A percentile compares a stretch with the other conserved stretches of the same genome.
Evolutionary conservation across 1,140 invertebrate species (phyloP).

Genomic region (Anoplophora glabripennis): DNA sequence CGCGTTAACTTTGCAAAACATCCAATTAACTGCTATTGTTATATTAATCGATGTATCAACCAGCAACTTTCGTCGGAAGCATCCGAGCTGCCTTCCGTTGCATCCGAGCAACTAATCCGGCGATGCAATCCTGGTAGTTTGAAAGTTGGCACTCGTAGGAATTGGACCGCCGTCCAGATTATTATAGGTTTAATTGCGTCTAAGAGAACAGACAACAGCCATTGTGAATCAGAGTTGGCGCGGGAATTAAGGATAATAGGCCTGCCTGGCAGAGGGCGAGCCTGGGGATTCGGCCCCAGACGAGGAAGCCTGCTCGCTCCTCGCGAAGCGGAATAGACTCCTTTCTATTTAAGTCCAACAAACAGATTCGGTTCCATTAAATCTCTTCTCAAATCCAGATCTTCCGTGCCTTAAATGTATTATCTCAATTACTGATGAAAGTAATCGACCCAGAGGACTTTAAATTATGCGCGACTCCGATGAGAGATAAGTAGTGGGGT

Average conservation of each 20-base stretch:
- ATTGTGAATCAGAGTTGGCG: constrained; percentile 35
- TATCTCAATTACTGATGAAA: too few species aligned
- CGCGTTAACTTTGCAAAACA: background rate
- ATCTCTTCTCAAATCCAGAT: constrained; percentile 12
- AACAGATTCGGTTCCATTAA: constrained; percentile 34
- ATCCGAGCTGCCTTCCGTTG: constrained; percentile 7
- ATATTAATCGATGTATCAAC: too few species aligned
- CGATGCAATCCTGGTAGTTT: constrained; percentile 19
- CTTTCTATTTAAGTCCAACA: constrained; percentile 37
- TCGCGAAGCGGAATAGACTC: constrained; percentile 29
- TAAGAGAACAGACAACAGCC: constrained; percentile 29
- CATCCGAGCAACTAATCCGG: constrained; percentile 10
- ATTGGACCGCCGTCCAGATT: constrained; percentile 22
- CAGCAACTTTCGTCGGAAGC: too few species aligned
- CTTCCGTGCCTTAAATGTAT: background rate
- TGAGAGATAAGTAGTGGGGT: too few species aligned
- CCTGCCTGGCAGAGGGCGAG: constrained; percentile 19
- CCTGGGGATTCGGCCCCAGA: constrained; percentile 29
- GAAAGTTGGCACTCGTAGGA: constrained; percentile 20
- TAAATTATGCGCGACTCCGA: too few species aligned
- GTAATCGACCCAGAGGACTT: too few species aligned
- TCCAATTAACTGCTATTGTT: too few species aligned
- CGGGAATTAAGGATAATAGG: constrained; percentile 39
- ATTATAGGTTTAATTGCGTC: constrained; percentile 36
- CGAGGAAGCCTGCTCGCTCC: constrained; percentile 27